These are phyloP conservation scores for Coreius guichenoti DNA, from an alignment of 2,797 vertebrate species.

Conservation along the genomic window DNA sequence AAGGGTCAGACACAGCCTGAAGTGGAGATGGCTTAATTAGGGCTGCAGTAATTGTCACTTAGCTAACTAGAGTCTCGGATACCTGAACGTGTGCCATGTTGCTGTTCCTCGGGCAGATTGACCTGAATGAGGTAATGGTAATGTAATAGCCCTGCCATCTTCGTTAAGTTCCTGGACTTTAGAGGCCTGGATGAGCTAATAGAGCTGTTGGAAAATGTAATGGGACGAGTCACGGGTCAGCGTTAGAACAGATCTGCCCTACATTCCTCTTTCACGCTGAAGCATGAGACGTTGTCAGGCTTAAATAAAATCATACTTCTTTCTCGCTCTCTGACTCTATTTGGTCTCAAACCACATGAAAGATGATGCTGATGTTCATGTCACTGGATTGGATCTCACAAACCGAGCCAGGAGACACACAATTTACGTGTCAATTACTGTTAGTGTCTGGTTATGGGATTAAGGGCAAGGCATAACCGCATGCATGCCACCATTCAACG, in stretches of 20 bases:
- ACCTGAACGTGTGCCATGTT: slow-evolving; percentile 38
- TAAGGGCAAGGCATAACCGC: slow-evolving; percentile 38
- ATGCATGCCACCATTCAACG: slow-evolving; percentile 20
- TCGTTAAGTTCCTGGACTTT: slow-evolving; percentile 50
- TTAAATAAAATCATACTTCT: slow-evolving; percentile 24
- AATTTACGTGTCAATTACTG: slow-evolving; percentile 43
- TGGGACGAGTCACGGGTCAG: slow-evolving; percentile 56
- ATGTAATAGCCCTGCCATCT: slow-evolving; percentile 53
- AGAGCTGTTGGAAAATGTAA: slow-evolving; percentile 62
- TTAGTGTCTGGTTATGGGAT: slow-evolving; percentile 45
- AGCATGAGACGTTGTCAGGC: slow-evolving; percentile 41
- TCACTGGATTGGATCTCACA: slow-evolving; percentile 46
- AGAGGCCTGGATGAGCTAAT: slow-evolving; percentile 55
- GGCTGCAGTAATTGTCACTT: slow-evolving; percentile 36
- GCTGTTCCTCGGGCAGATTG: slow-evolving; percentile 44
- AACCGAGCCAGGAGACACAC: slow-evolving; percentile 23
- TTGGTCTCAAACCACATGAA: slow-evolving; percentile 44
- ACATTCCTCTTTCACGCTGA: slow-evolving; percentile 56
- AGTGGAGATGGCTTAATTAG: slow-evolving; percentile 43
- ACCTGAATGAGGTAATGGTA: slow-evolving; percentile 57
- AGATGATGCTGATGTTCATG: slow-evolving; percentile 43
- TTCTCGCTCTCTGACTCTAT: slow-evolving; percentile 3
- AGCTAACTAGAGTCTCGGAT: slow-evolving; percentile 38
- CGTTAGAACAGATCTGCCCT: slow-evolving; percentile 41
- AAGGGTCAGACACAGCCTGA: slow-evolving; percentile 13